Conservation (phyloP, 2,797 vertebrate genomes). For the Gila robusta region DNA sequence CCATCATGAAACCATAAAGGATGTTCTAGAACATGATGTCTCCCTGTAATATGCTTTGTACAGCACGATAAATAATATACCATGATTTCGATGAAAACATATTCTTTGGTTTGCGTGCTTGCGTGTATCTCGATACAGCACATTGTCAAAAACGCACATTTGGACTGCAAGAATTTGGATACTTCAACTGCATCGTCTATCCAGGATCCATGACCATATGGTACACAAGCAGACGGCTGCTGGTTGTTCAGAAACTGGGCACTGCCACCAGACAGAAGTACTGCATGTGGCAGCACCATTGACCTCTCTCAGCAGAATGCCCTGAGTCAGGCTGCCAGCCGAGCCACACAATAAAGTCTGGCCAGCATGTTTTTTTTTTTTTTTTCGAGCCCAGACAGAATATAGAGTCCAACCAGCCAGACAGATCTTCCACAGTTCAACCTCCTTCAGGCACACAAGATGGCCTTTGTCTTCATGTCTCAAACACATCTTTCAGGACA, state of each 20-base stretch:
- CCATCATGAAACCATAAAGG: not conserved
- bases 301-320: conserved; percentile 63
- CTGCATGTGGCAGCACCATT: conserved; percentile 45
- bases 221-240: conserved; percentile 37
- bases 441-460: conserved; percentile 63
- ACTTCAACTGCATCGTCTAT: not conserved
- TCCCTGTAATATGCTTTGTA: not conserved
- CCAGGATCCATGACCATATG: conserved; percentile 25
- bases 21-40: not conserved
- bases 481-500: conserved; percentile 64
- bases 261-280: conserved; percentile 41
- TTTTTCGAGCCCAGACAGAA: conserved; percentile 61
- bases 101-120: not conserved
- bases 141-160: conserved; percentile 1
- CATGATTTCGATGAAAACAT: not conserved
- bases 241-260: conserved; percentile 23
- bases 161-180: conserved; percentile 22
- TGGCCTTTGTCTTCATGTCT: conserved; percentile 63
- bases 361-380: conserved; percentile 55
- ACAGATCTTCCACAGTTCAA: conserved; percentile 63
- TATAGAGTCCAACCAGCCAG: conserved; percentile 52
- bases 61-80: conserved; percentile 1
- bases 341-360: conserved; percentile 62
- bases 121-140: not conserved
- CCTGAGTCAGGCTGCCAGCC: conserved; percentile 54